Conservation (phyloP, 2,113 vertebrate genomes). For the Eudyptes chrysolophus region DNA sequence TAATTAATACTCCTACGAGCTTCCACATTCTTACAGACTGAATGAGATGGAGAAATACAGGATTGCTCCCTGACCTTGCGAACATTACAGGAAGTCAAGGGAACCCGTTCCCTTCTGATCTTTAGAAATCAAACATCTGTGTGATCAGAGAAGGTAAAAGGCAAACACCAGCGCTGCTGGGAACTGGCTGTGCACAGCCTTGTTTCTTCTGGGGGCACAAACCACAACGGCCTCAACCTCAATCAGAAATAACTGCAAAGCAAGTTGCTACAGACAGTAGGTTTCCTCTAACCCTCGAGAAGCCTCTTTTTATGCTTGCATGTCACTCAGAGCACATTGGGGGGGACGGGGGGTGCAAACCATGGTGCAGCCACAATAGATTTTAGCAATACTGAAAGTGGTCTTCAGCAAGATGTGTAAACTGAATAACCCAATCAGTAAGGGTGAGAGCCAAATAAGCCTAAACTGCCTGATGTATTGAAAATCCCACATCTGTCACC, state of each 20-base stretch:
- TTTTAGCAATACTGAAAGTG: not conserved
- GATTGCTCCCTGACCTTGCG: not conserved
- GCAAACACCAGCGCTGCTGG: not conserved
- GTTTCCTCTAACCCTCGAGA: not conserved
- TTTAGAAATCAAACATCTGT: not conserved
- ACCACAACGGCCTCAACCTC: not conserved
- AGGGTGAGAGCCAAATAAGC: not conserved
- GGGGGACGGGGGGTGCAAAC: not conserved
- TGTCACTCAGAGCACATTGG: accelerated
- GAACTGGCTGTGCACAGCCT: not conserved
- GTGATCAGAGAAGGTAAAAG: not conserved
- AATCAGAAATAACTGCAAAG: constrained; percentile 14
- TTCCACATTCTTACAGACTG: constrained; percentile 29
- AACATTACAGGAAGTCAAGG: not conserved
- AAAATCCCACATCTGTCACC: not conserved
- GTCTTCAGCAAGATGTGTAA: not conserved
- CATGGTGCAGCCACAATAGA: not conserved
- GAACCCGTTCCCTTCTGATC: not conserved
- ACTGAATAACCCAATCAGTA: not conserved
- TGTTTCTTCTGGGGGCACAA: not conserved
- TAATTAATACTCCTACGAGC: constrained; percentile 31
- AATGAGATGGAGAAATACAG: not conserved
- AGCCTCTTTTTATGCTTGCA: not conserved
- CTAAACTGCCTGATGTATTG: not conserved
- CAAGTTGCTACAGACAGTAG: not conserved